Base-by-base conservation (phyloP, 1,140 invertebrate genomes). In the Drepana arcuata region DNA sequence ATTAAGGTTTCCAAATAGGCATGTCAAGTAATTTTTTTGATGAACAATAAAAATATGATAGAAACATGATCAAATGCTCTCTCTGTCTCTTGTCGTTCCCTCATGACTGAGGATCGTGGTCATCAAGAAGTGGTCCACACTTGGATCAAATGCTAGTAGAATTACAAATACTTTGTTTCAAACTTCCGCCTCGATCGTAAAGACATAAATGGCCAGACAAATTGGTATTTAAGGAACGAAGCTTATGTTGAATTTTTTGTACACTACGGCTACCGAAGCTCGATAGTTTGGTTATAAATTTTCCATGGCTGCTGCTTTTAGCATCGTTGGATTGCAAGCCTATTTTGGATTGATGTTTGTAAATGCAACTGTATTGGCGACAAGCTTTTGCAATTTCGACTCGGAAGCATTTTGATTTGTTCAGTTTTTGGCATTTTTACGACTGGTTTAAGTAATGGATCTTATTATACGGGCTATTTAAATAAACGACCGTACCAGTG, bases 181-280 rank as follows among this genome's bases (percentile, higher is more conserved):
- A 64, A 48, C 46, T 47, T 56, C 42, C 48, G 51, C 50, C 47
- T 50, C 34, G 47, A 34, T 66, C 62, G 54, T 69, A 65, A 71
- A 71, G 10, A n/a, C 10, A n/a, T 25, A n/a, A 3, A 25, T 25
- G 16, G 33, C 28, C 18, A 23, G 28, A 65, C 63, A 67, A 70
- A 73, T 73, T 69, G 69, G 58, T 69, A 69, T 73, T 61, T 52
- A 66, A 67, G 41, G 53, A 52, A 59, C 47, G 34, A 46, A 37
- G 32, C 39, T 52, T 36, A 34, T 26, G 51, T 61, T 59, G 36
- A 43, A 40, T 51, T 53, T 58, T 54, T 56, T 61, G 33, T 41
- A 18, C 31, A n/a, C n/a, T n/a, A n/a, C 10, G 11, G 10, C n/a
- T 10, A 33, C 14, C 14, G 12, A 14, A 26, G 14, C 14, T 34